These are phyloP conservation scores for Chironomus riparius DNA, from an alignment of 2,888 invertebrate species.

Conservation along the genomic window DNA sequence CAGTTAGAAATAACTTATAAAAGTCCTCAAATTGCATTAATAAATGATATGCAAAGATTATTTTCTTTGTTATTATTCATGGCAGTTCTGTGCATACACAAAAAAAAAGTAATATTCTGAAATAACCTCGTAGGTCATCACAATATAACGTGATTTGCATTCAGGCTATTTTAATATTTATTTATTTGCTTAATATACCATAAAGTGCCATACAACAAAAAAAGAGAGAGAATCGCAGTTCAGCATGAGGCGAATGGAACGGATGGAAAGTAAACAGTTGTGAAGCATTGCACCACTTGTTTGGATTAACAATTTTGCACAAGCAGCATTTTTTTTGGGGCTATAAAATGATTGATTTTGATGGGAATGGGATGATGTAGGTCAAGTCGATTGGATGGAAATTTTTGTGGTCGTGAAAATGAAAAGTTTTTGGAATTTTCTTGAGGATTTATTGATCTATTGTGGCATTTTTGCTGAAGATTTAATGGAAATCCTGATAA, in stretches of 20 bases:
- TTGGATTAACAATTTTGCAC: no score
- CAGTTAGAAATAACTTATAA: no score
- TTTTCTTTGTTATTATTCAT: not conserved
- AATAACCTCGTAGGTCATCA: not conserved
- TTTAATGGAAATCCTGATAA: no score
- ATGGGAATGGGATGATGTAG: no score
- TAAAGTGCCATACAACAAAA: not conserved
- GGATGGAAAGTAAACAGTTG: not conserved
- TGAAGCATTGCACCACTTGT: not conserved
- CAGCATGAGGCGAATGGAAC: not conserved
- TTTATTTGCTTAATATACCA: conserved; percentile 8
- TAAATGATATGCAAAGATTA: no score
- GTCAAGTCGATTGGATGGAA: no score
- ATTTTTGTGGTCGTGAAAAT: no score
- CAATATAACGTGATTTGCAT: conserved; percentile 2
- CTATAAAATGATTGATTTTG: no score
- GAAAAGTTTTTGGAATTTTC: no score
- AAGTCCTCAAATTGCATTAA: no score
- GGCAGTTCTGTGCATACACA: not conserved
- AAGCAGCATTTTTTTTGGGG: not conserved
- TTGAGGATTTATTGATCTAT: no score
- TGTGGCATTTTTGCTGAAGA: no score
- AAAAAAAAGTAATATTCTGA: not conserved
- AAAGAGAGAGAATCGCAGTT: not conserved
- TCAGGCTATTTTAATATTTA: conserved; percentile 8